Percentiles rank a stretch among this genome's conserved stretches.
phyloP scores from a whole-genome alignment of 2,888 invertebrate genomes.

The Apotomis capreana region DNA sequence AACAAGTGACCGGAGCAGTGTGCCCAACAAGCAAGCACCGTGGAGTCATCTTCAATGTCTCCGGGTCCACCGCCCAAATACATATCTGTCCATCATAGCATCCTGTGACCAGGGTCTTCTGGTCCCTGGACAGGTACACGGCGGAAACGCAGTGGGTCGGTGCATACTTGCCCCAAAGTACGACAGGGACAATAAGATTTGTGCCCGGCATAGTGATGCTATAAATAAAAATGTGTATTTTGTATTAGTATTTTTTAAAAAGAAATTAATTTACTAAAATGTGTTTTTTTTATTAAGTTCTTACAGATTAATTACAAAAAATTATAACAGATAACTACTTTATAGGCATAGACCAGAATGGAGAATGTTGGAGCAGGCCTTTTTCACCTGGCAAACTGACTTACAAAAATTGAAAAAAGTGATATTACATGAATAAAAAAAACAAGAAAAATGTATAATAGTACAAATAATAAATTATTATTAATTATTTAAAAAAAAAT shows the following conservation, averaged over 20 bases:
- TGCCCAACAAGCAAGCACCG: constrained; percentile 96
- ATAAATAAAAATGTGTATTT: too few relatives aligned
- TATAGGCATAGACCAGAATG: too few relatives aligned
- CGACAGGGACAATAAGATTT: constrained; percentile 97
- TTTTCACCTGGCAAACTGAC: too few relatives aligned
- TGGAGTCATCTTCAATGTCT: constrained; percentile 94
- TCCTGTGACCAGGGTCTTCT: constrained; percentile 96
- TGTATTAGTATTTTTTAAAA: too few relatives aligned
- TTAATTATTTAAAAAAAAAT: too few relatives aligned
- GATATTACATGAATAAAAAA: too few relatives aligned
- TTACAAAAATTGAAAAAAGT: too few relatives aligned
- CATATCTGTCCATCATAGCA: constrained; percentile 99
- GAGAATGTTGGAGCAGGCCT: too few relatives aligned
- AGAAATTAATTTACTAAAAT: background rate
- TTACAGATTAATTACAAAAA: too few relatives aligned
- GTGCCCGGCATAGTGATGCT: constrained; percentile 87
- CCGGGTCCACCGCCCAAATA: constrained; percentile 92
- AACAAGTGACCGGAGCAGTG: constrained; percentile 95
- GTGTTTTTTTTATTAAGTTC: background rate
- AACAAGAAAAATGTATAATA: too few relatives aligned
- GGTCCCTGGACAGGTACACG: constrained; percentile 95
- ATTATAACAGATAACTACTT: too few relatives aligned
- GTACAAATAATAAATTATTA: too few relatives aligned
- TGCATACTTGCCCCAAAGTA: constrained; percentile 97
- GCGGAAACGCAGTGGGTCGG: constrained; percentile 98